Percentiles rank a stretch among this genome's conserved stretches.
Evolutionary conservation across 2,113 vertebrate genomes (phyloP).

Genomic region (Callaeas wilsoni): DNA sequence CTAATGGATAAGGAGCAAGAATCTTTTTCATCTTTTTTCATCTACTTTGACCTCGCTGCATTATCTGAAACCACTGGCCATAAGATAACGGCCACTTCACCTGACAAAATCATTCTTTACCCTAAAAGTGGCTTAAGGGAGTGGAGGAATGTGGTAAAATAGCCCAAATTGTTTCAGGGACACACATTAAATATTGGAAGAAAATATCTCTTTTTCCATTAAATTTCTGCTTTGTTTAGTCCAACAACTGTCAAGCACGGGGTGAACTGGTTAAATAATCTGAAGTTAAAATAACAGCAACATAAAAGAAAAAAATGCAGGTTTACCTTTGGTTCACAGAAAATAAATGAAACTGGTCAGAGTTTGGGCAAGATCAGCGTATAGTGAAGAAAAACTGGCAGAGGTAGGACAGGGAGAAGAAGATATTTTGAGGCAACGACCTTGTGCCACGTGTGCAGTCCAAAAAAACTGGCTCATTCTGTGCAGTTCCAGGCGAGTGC

Average conservation of each 20-base stretch:
- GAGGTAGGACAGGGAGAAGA: not conserved
- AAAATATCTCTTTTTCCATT: not conserved
- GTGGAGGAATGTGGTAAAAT: not conserved
- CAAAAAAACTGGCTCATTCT: not conserved
- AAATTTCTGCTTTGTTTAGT: not conserved
- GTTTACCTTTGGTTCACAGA: not conserved
- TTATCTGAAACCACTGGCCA: not conserved
- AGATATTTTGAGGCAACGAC: not conserved
- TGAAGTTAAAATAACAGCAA: not conserved
- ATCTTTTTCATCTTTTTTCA: not conserved
- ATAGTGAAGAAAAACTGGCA: not conserved
- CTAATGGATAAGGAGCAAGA: not conserved
- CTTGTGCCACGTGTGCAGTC: not conserved
- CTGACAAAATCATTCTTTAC: not conserved
- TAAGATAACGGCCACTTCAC: not conserved
- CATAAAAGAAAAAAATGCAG: not conserved
- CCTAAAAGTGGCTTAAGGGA: not conserved
- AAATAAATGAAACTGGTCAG: not conserved
- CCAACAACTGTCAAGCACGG: not conserved
- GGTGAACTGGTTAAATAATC: not conserved
- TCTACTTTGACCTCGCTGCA: not conserved
- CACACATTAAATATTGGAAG: not conserved
- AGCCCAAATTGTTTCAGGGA: not conserved
- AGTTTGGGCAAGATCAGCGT: not conserved
- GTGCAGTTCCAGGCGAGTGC: not conserved